A percentile compares a stretch with the other conserved stretches of the same genome.
Conservation (phyloP, 1,140 invertebrate species). For the Danaus plexippus region DNA sequence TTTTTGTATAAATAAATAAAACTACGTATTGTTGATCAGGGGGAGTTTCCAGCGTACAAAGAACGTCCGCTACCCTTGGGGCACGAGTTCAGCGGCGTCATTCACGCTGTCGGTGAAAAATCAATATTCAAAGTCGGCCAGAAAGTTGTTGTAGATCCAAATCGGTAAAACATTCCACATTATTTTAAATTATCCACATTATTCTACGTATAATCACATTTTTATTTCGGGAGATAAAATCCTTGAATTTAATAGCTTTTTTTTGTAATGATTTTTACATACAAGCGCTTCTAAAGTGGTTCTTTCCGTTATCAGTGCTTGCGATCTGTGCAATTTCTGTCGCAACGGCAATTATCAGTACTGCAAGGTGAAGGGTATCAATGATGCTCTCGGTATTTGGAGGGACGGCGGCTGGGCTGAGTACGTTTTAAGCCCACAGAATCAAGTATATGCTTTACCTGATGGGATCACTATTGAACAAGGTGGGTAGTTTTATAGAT, state of each 20-base stretch:
- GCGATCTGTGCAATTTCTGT: constrained; percentile 74
- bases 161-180: constrained; percentile 59
- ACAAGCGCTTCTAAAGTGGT: not conserved
- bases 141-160: constrained; percentile 78
- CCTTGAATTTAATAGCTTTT: too few species aligned
- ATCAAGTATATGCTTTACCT: constrained; percentile 73
- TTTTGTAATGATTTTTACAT: too few species aligned
- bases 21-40: constrained; percentile 50
- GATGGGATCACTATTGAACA: constrained; percentile 70
- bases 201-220: too few species aligned
- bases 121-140: constrained; percentile 76
- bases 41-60: constrained; percentile 75
- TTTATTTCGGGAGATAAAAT: too few species aligned
- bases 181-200: too few species aligned
- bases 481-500: constrained; percentile 48
- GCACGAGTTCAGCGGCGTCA: constrained; percentile 79
- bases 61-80: constrained; percentile 73
- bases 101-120: constrained; percentile 72
- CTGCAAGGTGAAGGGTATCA: constrained; percentile 73
- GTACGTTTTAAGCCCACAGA: constrained; percentile 73
- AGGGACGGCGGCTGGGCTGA: constrained; percentile 79
- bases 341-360: constrained; percentile 75
- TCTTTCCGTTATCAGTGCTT: constrained; percentile 48
- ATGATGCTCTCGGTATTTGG: constrained; percentile 77
- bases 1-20: too few species aligned